Base-by-base conservation (phyloP, 2,113 vertebrate species). In the Willisornis vidua region DNA sequence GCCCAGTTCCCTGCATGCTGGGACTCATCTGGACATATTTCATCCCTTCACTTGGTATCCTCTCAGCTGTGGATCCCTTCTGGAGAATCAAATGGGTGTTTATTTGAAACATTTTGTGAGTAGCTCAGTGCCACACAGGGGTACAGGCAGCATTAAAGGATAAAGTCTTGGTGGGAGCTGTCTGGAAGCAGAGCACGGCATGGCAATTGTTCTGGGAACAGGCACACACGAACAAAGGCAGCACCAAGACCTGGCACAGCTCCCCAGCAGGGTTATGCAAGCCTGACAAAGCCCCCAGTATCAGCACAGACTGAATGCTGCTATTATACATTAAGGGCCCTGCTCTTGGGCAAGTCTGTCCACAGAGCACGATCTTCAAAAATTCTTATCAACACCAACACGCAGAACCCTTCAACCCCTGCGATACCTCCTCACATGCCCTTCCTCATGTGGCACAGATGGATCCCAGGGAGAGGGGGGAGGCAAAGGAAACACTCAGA, bases 221-320 rank as follows among this genome's bases (percentile, higher is more conserved):
- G 70, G 52, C 70, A 91, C 22, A n/a, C 9, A 1, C 0, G 3
- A 62, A 94, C 71, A 93, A 78, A 93, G 63, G 74, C 94, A 77
- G 83, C 67, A 61, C 22, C n/a, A 19, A 92, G 80, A 25, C 52
- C 93, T 87, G 94, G 95, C 94, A 92, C 61, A 29, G 68, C 80
- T 61, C 63, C 76, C 90, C 23, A 24, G 39, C 45, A 62, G 39
- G 72, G 65, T 97, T 96, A 94, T 35, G 68, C 88, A 96, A 96
- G 90, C 71, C 71, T 1, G 6, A 85, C 94, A 96, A 96, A 93
- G 90, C 39, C 83, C 57, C 80, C 43, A 66, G 29, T 94, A 93
- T 96, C 86, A 87, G 72, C 91, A 87, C 93, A 71, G 87, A 75
- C 18, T 71, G 33, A 96, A 87, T 67, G 57, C 37, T 19, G 3